Conservation (phyloP, 2,888 invertebrate species). For the Elmis aenea region DNA sequence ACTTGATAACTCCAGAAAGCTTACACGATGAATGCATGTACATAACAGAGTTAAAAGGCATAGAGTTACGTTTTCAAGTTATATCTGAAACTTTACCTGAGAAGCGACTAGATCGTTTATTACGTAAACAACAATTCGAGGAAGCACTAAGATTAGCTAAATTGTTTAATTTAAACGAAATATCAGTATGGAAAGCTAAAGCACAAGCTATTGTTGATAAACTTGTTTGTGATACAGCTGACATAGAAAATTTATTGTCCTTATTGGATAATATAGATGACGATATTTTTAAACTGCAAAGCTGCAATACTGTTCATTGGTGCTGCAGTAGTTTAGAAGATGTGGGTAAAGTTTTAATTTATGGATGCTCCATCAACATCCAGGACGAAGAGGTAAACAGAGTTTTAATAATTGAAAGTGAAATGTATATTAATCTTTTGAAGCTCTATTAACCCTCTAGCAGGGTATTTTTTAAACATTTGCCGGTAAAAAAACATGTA, state of each 20-base stretch:
- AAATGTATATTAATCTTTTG: no score
- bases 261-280: slow-evolving; percentile 46
- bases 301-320: slow-evolving; percentile 35
- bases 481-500: no score
- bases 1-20: slow-evolving; percentile 29
- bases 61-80: slow-evolving; percentile 32
- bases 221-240: slow-evolving; percentile 29
- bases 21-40: slow-evolving; percentile 34
- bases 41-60: slow-evolving; percentile 26
- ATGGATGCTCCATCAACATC: slow-evolving; percentile 27
- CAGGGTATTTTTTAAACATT: no score
- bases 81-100: slow-evolving; percentile 47
- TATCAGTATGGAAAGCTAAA: slow-evolving; percentile 45
- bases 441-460: no score
- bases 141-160: slow-evolving; percentile 49
- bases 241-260: slow-evolving; percentile 40
- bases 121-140: slow-evolving; percentile 46
- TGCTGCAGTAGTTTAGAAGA: slow-evolving; percentile 23
- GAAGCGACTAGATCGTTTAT: slow-evolving; percentile 44
- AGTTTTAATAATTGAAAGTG: no score
- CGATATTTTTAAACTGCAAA: slow-evolving; percentile 44
- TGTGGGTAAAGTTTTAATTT: slow-evolving; percentile 28
- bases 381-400: no score
- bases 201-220: slow-evolving; percentile 41
- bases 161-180: slow-evolving; percentile 42